A percentile compares a stretch with the other conserved stretches of the same genome.
phyloP scores from a whole-genome alignment of 2,113 vertebrate species.

The Crotalus helleri region DNA sequence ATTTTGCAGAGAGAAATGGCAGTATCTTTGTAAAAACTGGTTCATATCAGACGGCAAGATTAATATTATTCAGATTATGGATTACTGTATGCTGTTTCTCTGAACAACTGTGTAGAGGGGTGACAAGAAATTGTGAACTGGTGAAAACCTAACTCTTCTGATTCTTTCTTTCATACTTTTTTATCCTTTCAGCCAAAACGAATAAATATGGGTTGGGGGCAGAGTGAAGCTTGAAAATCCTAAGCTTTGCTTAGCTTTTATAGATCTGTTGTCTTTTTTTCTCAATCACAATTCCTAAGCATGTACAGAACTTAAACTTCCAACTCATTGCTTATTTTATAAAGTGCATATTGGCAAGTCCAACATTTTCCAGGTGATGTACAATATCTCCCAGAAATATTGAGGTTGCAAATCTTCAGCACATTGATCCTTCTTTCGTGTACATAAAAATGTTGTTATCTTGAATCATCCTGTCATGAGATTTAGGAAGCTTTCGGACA shows the following conservation, averaged over 20 bases:
- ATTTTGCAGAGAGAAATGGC: background rate
- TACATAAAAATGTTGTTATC: background rate
- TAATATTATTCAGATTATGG: background rate
- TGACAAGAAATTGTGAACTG: too few relatives aligned
- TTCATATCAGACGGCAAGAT: background rate
- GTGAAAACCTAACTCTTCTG: background rate
- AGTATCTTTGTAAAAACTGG: background rate
- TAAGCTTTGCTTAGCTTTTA: background rate
- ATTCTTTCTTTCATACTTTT: background rate
- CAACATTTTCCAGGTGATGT: background rate
- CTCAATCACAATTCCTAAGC: background rate
- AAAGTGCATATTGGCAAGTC: background rate
- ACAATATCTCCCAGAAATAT: background rate
- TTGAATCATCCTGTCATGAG: background rate
- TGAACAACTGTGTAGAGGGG: background rate
- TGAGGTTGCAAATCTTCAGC: rapidly evolving
- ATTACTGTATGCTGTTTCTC: background rate
- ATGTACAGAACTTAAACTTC: background rate
- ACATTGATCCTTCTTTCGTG: background rate
- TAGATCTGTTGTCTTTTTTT: background rate
- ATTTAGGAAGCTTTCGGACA: background rate
- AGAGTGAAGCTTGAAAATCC: background rate
- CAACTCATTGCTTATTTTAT: background rate
- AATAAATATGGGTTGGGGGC: background rate
- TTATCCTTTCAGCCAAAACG: background rate